A percentile compares a stretch with the other conserved stretches of the same genome.
These are phyloP conservation scores for Scaptodrosophila lebanonensis DNA, from an alignment of 1,140 invertebrate species.

Conservation along the genomic window DNA sequence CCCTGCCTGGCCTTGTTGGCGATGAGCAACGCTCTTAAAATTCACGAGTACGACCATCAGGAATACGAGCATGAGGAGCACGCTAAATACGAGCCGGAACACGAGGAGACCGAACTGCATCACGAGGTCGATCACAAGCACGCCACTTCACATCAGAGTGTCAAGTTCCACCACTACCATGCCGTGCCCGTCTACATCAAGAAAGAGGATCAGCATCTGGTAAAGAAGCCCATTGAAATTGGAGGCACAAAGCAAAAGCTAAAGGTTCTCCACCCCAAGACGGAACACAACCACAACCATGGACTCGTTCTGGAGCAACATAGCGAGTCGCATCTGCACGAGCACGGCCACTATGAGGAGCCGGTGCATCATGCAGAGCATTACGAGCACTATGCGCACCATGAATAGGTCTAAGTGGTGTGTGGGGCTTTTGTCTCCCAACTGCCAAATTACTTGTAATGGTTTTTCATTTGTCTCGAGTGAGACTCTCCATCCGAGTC, in stretches of 20 bases:
- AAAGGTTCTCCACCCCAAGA: conserved; percentile 80
- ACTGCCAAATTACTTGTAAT: conserved; percentile 53
- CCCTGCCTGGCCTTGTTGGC: conserved; percentile 49
- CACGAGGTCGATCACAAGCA: conserved; percentile 81
- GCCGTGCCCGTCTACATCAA: conserved; percentile 82
- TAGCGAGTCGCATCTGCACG: conserved; percentile 79
- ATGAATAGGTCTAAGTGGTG: conserved; percentile 35
- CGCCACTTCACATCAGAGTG: conserved; percentile 82
- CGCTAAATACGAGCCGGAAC: conserved; percentile 72
- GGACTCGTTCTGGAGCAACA: conserved; percentile 80
- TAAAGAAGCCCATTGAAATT: conserved; percentile 81
- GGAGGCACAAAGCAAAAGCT: conserved; percentile 80
- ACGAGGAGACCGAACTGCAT: conserved; percentile 80
- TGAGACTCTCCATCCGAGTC: background rate
- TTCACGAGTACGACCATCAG: conserved; percentile 51
- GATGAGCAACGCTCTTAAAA: conserved; percentile 46
- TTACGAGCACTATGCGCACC: conserved; percentile 67
- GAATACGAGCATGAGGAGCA: conserved; percentile 44
- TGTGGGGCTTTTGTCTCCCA: too few species aligned
- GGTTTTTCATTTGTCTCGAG: conserved; percentile 2
- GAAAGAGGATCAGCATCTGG: conserved; percentile 81
- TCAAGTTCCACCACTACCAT: conserved; percentile 83
- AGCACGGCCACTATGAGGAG: conserved; percentile 77
- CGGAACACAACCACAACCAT: conserved; percentile 79
- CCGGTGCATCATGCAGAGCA: conserved; percentile 65